Evolutionary conservation across 2,113 vertebrate genomes (phyloP), one percentile per base, ranked within the genome.

Genomic region (Phoxinus phoxinus): DNA sequence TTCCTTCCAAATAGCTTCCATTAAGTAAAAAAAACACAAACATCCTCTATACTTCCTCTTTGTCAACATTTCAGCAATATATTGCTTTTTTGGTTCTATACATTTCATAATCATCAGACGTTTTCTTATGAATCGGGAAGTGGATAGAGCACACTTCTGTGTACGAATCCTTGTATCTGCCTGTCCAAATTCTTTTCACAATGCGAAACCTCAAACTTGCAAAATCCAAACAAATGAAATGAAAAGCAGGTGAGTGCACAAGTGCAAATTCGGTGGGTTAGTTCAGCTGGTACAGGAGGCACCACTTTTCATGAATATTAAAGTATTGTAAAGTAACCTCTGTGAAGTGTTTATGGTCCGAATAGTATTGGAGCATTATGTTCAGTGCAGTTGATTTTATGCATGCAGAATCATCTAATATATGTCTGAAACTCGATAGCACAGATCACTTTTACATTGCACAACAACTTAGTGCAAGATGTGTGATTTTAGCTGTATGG

Each of bases 221-320:
- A 67, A 23, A 81, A 81, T 81, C n/a, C 41, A 81, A 81, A 48
- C 79, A 81, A 65, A 65, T 67, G 2, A 27, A 81, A 46, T 81
- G 59, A 65, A 65, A 81, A 67, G 17, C 41, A 81, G 41, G 59
- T 81, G 78, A 81, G 59, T 21, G 9, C 35, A 46, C 27, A 44
- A 11, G 15, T 48, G 44, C 44, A 75, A 75, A 75, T 27, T 37
- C n/a, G 53, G 41, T 32, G 13, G 12, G 79, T 48, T 65, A 19
- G n/a, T 17, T 63, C 59, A 46, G 41, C 4, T 65, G 59, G 59
- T 48, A 23, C 15, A 65, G 44, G 59, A 44, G 35, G 35, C 12
- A 44, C 8, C 6, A 32, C 2, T 4, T 48, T 44, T 78, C 41
- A 23, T 61, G 35, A n/a, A 25, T 79, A 59, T 79, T 25, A 15